Evolutionary conservation across 2,888 invertebrate genomes (phyloP).

Genomic region (Ochropleura leucogaster): DNA sequence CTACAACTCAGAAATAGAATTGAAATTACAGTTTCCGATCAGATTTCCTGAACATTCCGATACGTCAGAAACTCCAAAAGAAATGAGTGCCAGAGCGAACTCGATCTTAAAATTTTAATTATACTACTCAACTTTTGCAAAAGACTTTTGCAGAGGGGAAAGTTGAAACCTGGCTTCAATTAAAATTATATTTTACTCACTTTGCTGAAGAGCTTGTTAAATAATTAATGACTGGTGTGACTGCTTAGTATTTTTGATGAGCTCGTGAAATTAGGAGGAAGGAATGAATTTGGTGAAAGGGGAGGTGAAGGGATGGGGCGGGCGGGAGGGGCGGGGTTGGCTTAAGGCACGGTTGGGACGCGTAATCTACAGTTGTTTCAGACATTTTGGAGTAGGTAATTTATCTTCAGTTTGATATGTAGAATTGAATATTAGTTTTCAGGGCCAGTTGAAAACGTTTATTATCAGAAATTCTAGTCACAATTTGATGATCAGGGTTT

Average conservation of each 20-base stretch:
- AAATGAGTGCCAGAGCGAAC: constrained; percentile 11
- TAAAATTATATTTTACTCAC: constrained; percentile 58
- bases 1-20: neutral
- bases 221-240: constrained; percentile 59
- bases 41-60: constrained; percentile 17
- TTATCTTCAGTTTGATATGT: constrained; percentile 32
- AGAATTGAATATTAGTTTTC: constrained; percentile 15
- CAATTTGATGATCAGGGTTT: neutral
- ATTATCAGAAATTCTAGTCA: too few species aligned
- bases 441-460: too few species aligned
- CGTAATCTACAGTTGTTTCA: constrained; percentile 37
- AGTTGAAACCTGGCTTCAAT: constrained; percentile 52
- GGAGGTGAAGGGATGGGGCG: neutral
- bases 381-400: constrained; percentile 42
- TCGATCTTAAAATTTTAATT: constrained; percentile 43
- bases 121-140: constrained; percentile 30
- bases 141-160: constrained; percentile 31
- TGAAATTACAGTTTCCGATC: constrained; percentile 9
- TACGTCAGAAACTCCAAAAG: constrained; percentile 18
- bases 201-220: constrained; percentile 55
- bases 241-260: constrained; percentile 58
- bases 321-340: too few species aligned
- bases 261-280: constrained; percentile 45
- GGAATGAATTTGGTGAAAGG: constrained; percentile 32
- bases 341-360: constrained; percentile 14